Percentiles rank a stretch among this genome's conserved stretches.
Evolutionary conservation across 2,888 invertebrate species (phyloP).

Genomic region (Liodrosophila aerea): DNA sequence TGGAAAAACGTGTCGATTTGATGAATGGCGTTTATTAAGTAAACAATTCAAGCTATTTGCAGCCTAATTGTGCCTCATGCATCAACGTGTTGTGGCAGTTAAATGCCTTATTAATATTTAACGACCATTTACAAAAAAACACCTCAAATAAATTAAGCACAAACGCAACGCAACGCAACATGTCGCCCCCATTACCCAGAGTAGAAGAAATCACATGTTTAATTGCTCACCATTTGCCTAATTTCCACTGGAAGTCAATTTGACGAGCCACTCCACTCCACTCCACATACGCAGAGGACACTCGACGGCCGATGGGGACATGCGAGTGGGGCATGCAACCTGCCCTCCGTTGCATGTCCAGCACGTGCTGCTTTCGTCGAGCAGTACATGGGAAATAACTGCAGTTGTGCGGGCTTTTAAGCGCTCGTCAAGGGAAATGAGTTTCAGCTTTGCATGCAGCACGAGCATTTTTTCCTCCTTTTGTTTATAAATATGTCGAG

Average conservation of each 20-base stretch:
- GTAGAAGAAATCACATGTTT: conserved; percentile 44
- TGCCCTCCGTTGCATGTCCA: conserved; percentile 41
- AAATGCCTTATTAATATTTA: conserved; percentile 76
- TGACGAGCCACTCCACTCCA: conserved; percentile 36
- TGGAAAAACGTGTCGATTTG: conserved; percentile 71
- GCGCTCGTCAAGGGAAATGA: conserved; percentile 60
- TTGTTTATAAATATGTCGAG: conserved; percentile 5
- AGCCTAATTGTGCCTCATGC: conserved; percentile 70
- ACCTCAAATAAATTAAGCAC: conserved; percentile 43
- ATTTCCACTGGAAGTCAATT: conserved; percentile 55
- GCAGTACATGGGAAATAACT: conserved; percentile 69
- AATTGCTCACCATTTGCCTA: conserved; percentile 63
- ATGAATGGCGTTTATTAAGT: conserved; percentile 75
- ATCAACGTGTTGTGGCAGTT: conserved; percentile 69
- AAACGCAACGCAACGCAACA: conserved; percentile 33
- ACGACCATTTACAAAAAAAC: conserved; percentile 44
- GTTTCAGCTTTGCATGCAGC: conserved; percentile 66
- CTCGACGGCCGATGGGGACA: neutral
- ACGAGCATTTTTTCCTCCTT: conserved; percentile 48
- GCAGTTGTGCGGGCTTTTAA: conserved; percentile 67
- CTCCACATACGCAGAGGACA: neutral
- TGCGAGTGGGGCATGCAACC: conserved; percentile 14
- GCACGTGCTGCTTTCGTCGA: conserved; percentile 13
- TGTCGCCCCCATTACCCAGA: neutral
- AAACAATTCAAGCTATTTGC: conserved; percentile 71